A percentile compares a stretch with the other conserved stretches of the same genome.
phyloP scores from a whole-genome alignment of 2,113 vertebrate species.

The Coptodon rendalli region DNA sequence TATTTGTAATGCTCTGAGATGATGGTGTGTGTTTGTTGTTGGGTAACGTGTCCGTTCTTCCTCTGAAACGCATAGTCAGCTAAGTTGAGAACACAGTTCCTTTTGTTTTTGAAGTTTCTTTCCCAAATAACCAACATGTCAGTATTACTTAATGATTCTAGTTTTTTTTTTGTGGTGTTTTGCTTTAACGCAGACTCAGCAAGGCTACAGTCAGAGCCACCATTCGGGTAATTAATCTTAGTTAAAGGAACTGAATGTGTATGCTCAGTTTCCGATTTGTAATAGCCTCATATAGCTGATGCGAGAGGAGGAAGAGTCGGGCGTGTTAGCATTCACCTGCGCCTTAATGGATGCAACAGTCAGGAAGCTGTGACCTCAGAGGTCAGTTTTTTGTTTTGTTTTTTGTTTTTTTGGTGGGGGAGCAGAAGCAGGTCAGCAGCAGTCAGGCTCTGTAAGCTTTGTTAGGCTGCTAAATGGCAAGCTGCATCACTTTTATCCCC shows the following conservation, averaged over 20 bases:
- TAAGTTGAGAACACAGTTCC: neutral
- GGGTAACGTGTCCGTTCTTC: neutral
- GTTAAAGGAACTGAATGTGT: neutral
- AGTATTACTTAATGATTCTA: neutral
- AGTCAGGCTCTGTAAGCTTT: neutral
- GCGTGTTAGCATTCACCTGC: constrained; percentile 15
- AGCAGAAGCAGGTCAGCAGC: constrained; percentile 26
- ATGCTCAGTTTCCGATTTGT: neutral
- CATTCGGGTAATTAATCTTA: neutral
- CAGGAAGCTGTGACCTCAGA: constrained; percentile 18
- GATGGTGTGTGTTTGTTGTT: neutral
- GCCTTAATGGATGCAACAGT: constrained; percentile 10
- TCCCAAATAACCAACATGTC: neutral
- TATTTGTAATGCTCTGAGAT: neutral
- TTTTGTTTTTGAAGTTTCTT: neutral
- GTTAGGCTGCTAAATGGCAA: neutral
- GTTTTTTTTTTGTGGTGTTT: neutral
- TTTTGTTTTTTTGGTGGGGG: neutral
- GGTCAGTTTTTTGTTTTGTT: neutral
- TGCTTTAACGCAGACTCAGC: neutral
- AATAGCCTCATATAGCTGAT: neutral
- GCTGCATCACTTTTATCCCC: neutral
- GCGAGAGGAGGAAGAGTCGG: neutral
- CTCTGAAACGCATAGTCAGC: neutral
- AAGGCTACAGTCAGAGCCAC: neutral